Conservation (phyloP, 2,888 invertebrate species). For the Spisula solida region DNA sequence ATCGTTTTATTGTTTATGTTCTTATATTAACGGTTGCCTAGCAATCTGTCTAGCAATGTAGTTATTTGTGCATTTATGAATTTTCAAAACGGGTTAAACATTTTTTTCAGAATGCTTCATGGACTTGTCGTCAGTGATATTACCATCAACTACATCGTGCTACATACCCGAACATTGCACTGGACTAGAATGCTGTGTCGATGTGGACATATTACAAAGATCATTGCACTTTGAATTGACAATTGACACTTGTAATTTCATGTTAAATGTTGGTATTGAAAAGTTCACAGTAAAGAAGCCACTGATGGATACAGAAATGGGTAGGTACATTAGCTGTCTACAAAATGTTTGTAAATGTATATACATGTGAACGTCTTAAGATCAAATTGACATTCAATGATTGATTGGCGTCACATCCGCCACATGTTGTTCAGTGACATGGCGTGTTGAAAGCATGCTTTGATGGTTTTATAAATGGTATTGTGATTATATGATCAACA, state of each 20-base stretch:
- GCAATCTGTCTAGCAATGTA: no score
- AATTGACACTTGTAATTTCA: slow-evolving; percentile 61
- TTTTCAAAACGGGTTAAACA: neutral
- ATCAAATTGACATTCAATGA: no score
- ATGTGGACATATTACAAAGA: slow-evolving; percentile 51
- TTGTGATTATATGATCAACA: no score
- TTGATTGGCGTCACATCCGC: no score
- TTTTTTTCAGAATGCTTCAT: slow-evolving; percentile 63
- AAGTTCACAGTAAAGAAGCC: slow-evolving; percentile 21
- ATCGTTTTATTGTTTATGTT: no score
- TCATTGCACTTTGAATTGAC: slow-evolving; percentile 50
- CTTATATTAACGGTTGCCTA: no score
- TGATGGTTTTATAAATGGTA: no score
- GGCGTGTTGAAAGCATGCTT: no score
- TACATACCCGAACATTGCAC: slow-evolving; percentile 65
- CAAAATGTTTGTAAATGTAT: no score
- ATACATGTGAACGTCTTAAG: no score
- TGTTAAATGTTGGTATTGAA: slow-evolving; percentile 63
- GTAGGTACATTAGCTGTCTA: neutral
- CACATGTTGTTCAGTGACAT: no score
- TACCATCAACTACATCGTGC: slow-evolving; percentile 64
- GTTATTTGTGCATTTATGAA: no score
- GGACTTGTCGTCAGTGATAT: slow-evolving; percentile 48
- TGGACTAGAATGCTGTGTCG: slow-evolving; percentile 73
- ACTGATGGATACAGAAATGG: slow-evolving; percentile 36